phyloP scores from a whole-genome alignment of 2,888 invertebrate species.

The Allacma fusca region DNA sequence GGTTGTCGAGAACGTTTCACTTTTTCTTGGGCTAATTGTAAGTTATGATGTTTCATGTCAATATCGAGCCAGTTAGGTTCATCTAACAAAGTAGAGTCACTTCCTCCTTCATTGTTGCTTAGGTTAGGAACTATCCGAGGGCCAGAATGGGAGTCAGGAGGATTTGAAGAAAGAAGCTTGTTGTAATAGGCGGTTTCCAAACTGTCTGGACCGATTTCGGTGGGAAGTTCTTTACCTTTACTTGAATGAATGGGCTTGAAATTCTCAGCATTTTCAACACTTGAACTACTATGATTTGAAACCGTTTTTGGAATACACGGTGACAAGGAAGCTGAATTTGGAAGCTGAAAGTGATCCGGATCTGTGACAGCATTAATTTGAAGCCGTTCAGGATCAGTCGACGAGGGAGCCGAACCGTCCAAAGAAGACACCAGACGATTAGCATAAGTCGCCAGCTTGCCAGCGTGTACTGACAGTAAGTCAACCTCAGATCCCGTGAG shows the following conservation, averaged over 20 bases:
- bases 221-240: neutral
- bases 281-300: neutral
- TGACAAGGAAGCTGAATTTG: constrained; percentile 17
- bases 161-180: neutral
- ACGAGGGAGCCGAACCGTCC: too few species aligned
- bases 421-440: too few species aligned
- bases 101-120: neutral
- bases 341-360: too few species aligned
- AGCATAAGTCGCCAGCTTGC: too few species aligned
- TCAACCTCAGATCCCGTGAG: too few species aligned
- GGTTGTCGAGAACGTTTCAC: neutral
- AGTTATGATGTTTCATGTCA: neutral
- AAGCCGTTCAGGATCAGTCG: too few species aligned
- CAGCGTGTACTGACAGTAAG: too few species aligned
- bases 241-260: constrained; percentile 29
- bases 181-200: constrained; percentile 27
- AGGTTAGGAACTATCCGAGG: constrained; percentile 1
- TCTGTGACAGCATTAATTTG: too few species aligned
- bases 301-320: constrained; percentile 41
- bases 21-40: neutral
- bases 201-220: constrained; percentile 32
- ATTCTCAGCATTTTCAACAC: constrained; percentile 11
- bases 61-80: constrained; percentile 8
- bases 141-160: neutral
- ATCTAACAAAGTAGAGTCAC: constrained; percentile 4